A percentile compares a stretch with the other conserved stretches of the same genome.
Conservation (phyloP, 92 coral and sea anemone genomes). For the Bergia puertoricense region DNA sequence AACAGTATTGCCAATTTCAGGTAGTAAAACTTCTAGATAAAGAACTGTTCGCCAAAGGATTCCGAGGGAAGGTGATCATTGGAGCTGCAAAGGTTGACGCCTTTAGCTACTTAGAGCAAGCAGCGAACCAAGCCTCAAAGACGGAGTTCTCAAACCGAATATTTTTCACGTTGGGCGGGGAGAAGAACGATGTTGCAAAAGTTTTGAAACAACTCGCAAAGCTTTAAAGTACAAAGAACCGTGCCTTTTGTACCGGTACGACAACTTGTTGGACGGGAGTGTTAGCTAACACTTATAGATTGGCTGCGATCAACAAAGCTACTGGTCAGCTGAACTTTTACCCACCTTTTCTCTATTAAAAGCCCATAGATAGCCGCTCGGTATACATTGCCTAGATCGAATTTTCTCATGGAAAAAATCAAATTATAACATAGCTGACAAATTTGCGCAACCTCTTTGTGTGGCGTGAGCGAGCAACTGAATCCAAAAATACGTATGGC, state of each 20-base stretch:
- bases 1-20: background rate
- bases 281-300: background rate
- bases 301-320: background rate
- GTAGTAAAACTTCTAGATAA: background rate
- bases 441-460: too few relatives aligned
- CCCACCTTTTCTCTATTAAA: background rate
- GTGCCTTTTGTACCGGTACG: background rate
- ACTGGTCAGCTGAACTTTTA: background rate
- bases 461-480: too few relatives aligned
- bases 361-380: too few relatives aligned
- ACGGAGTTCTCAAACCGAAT: background rate
- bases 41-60: background rate
- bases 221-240: background rate
- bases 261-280: background rate
- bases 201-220: background rate
- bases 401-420: too few relatives aligned
- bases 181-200: background rate
- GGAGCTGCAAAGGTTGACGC: background rate
- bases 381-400: too few relatives aligned
- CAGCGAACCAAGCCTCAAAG: background rate
- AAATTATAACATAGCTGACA: too few relatives aligned
- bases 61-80: background rate
- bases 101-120: background rate
- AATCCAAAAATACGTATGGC: too few relatives aligned
- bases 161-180: background rate